Evolutionary conservation across 2,113 vertebrate genomes (phyloP).

Genomic region (Aythya baeri): DNA sequence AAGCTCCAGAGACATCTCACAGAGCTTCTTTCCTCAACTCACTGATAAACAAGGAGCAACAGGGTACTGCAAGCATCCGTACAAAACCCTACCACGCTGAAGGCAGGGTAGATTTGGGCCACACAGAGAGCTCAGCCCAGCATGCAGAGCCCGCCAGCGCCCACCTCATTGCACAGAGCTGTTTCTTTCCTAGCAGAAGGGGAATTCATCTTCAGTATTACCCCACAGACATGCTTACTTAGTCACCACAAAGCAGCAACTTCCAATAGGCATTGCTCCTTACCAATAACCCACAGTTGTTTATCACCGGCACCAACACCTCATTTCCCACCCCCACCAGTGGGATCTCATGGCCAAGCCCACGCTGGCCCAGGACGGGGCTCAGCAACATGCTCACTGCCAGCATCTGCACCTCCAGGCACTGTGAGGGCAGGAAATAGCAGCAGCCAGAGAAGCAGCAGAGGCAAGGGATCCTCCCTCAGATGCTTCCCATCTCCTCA

Average conservation of each 20-base stretch:
- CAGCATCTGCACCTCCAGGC: conserved; percentile 66
- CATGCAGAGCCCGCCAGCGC: too few species aligned
- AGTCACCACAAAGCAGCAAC: not conserved
- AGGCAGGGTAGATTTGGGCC: not conserved
- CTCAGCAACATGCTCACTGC: conserved; percentile 59
- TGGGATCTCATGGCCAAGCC: not conserved
- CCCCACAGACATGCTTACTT: not conserved
- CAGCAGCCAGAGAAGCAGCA: conserved; percentile 41
- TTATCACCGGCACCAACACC: not conserved
- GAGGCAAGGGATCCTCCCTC: conserved; percentile 55
- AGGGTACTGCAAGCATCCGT: not conserved
- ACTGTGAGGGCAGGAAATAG: conserved; percentile 42
- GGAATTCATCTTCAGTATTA: not conserved
- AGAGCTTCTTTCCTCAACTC: not conserved
- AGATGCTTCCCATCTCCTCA: conserved; percentile 59
- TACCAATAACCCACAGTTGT: not conserved
- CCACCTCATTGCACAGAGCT: too few species aligned
- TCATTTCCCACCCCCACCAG: not conserved
- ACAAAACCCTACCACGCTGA: not conserved
- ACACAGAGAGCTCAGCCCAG: rapidly evolving
- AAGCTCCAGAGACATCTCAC: not conserved
- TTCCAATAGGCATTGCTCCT: not conserved
- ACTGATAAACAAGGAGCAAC: not conserved
- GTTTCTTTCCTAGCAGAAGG: too few species aligned
- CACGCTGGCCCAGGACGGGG: conserved; percentile 43